Conservation (phyloP, 2,888 invertebrate genomes). For the Heliconius aoede region DNA sequence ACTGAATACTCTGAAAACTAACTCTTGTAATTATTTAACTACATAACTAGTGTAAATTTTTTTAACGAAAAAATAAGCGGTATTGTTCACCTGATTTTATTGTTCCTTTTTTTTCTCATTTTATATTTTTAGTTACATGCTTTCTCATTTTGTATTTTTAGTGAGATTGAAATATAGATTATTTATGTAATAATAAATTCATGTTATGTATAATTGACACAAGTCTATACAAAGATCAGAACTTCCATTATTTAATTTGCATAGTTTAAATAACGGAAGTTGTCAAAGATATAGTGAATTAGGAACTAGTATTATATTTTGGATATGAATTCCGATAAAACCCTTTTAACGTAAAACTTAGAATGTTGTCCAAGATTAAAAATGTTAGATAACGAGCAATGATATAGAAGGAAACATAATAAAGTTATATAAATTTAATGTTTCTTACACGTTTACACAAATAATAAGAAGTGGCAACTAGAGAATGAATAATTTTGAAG, state of each 20-base stretch:
- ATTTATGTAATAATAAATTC: conserved; percentile 21
- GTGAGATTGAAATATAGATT: conserved; percentile 8
- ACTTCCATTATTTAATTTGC: conserved; percentile 19
- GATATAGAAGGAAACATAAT: conserved; percentile 27
- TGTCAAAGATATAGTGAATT: neutral
- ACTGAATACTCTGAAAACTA: neutral
- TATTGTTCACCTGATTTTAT: conserved; percentile 15
- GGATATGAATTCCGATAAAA: neutral
- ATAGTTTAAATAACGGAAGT: conserved; percentile 12
- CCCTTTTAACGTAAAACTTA: neutral
- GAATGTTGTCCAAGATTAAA: neutral
- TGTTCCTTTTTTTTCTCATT: conserved; percentile 1
- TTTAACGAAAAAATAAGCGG: conserved; percentile 10
- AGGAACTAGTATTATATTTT: conserved; percentile 12
- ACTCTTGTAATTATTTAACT: neutral
- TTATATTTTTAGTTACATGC: neutral
- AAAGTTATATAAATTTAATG: conserved; percentile 27
- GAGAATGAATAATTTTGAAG: conserved; percentile 6
- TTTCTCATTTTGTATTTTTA: neutral
- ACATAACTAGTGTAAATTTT: neutral
- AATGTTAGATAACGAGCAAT: too few species aligned
- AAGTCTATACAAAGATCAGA: neutral
- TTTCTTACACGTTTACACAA: conserved; percentile 25
- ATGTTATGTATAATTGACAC: conserved; percentile 19
- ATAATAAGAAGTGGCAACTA: conserved; percentile 9